Evolutionary conservation across 2,888 invertebrate genomes (phyloP).

Genomic region (Pseudococcus longispinus): DNA sequence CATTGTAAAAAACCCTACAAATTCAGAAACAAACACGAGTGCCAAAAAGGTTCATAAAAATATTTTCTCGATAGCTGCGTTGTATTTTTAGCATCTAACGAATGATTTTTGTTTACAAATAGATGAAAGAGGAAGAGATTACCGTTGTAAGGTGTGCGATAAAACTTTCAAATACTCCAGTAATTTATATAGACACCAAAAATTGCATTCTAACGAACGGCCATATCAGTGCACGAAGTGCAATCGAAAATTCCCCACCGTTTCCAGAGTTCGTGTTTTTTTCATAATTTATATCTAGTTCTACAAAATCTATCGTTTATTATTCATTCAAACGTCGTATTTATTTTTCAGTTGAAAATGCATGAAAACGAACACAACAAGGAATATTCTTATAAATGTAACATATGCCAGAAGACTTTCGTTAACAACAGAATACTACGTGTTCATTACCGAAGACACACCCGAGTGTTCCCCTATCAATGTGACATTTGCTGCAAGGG

Average conservation of each 20-base stretch:
- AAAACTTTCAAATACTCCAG: background rate
- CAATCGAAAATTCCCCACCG: background rate
- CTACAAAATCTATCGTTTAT: background rate
- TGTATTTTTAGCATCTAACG: background rate
- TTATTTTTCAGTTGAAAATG: constrained; percentile 6
- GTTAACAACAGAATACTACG: constrained; percentile 5
- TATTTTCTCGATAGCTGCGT: background rate
- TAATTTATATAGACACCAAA: constrained; percentile 32
- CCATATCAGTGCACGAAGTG: constrained; percentile 5
- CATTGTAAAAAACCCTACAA: background rate
- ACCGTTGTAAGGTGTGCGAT: background rate
- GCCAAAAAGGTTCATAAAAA: background rate
- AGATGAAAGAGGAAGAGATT: background rate
- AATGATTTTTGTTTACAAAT: background rate
- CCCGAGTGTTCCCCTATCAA: background rate
- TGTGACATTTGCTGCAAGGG: constrained; percentile 18
- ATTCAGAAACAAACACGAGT: background rate
- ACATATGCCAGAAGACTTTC: constrained; percentile 2
- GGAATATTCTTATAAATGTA: constrained; percentile 7
- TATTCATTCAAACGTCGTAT: background rate
- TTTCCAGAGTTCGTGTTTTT: background rate
- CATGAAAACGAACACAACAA: constrained; percentile 15
- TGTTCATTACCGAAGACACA: constrained; percentile 13
- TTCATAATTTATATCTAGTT: background rate
- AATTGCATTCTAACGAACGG: background rate